A percentile compares a stretch with the other conserved stretches of the same genome.
phyloP scores from a whole-genome alignment of 2,113 vertebrate genomes.

The Aegotheles bennettii region DNA sequence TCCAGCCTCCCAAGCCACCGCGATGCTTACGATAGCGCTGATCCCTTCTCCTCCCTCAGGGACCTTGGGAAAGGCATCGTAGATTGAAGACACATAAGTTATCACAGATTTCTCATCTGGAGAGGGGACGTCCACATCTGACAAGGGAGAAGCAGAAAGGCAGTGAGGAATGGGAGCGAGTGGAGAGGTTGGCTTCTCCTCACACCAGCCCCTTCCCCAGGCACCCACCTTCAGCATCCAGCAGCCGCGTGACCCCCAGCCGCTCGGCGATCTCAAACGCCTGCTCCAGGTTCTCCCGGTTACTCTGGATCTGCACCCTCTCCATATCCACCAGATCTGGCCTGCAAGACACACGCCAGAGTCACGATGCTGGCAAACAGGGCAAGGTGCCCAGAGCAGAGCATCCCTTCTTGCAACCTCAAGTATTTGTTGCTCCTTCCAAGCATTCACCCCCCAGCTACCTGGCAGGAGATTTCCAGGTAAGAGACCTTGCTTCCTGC shows the following conservation, averaged over 20 bases:
- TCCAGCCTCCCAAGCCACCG: neutral
- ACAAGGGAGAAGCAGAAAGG: neutral
- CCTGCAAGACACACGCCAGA: constrained; percentile 64
- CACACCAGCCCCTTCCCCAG: fast-evolving
- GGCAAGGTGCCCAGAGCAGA: neutral
- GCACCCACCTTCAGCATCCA: constrained; percentile 91
- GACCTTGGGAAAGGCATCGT: constrained; percentile 98
- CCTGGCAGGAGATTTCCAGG: neutral
- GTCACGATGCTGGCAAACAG: neutral
- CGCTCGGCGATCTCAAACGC: constrained; percentile 96
- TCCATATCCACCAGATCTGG: constrained; percentile 98
- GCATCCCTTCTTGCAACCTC: neutral
- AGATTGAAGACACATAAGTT: constrained; percentile 98
- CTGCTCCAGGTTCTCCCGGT: constrained; percentile 94
- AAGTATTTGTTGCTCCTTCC: neutral
- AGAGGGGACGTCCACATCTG: constrained; percentile 94
- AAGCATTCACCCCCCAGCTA: neutral
- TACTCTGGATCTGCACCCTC: constrained; percentile 87
- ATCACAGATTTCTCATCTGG: constrained; percentile 99
- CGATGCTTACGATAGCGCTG: constrained; percentile 79
- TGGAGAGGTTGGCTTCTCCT: neutral
- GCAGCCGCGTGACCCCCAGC: constrained; percentile 90
- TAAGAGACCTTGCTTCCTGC: neutral
- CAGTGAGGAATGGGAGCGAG: neutral
- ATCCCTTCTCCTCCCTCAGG: constrained; percentile 96